Evolutionary conservation across 30 jellyfish, hydroid and myxozoan species (phyloP).

Genomic region (Aurelia aurita complex sp. Pacific): DNA sequence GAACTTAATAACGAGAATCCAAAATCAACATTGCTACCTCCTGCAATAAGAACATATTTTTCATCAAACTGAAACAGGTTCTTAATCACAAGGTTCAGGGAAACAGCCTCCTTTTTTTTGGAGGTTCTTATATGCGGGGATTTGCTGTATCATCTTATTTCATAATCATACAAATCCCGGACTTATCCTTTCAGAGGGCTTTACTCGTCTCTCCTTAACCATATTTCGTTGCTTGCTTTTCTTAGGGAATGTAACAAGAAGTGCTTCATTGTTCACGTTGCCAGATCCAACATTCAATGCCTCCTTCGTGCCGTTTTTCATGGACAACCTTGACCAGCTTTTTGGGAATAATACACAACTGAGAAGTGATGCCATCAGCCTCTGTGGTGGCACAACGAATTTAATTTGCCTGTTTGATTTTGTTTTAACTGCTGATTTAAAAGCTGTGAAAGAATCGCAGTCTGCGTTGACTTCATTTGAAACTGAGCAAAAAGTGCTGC

Average conservation of each 20-base stretch:
- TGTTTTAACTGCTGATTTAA: conserved; percentile 48
- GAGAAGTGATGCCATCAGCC: conserved; percentile 1
- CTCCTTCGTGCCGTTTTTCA: conserved; percentile 64
- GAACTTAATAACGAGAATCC: too few relatives aligned
- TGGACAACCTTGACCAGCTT: conserved; percentile 22
- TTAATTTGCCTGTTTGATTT: conserved; percentile 58
- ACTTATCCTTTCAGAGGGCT: too few relatives aligned
- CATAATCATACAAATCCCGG: too few relatives aligned
- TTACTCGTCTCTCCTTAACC: too few relatives aligned
- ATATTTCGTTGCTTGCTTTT: too few relatives aligned
- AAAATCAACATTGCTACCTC: too few relatives aligned
- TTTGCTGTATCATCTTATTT: too few relatives aligned
- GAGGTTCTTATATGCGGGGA: too few relatives aligned
- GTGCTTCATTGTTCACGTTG: conserved; percentile 43
- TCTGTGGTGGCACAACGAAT: conserved; percentile 48
- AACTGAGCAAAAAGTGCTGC: conserved; percentile 32
- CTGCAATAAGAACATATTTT: too few relatives aligned
- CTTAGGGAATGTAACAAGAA: conserved; percentile 66
- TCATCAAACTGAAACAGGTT: too few relatives aligned
- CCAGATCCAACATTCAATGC: conserved; percentile 25
- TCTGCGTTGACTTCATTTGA: conserved; percentile 2
- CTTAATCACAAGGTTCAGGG: too few relatives aligned
- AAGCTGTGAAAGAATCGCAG: conserved; percentile 43
- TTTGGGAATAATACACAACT: conserved; percentile 60
- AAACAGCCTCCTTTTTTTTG: too few relatives aligned